These are phyloP conservation scores for Xiphophorus couchianus DNA, from an alignment of 2,113 vertebrate genomes.

Conservation along the genomic window DNA sequence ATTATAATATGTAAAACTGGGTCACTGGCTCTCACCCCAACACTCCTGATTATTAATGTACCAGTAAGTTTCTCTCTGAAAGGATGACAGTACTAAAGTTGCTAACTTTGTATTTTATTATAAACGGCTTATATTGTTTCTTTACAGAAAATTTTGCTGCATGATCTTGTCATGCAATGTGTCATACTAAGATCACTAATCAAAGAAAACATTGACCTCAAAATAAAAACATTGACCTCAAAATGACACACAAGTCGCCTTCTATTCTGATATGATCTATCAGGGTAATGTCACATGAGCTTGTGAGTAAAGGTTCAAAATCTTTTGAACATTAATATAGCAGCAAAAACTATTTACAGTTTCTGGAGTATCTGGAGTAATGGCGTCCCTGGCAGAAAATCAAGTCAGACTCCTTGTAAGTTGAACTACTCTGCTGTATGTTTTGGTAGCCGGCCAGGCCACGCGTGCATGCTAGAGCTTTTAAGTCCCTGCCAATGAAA, in stretches of 20 bases:
- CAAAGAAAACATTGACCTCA: background rate
- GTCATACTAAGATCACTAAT: background rate
- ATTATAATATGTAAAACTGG: constrained; percentile 17
- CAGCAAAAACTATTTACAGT: background rate
- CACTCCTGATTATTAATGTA: background rate
- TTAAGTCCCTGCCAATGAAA: background rate
- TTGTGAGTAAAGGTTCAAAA: background rate
- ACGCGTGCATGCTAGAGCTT: background rate
- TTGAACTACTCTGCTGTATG: background rate
- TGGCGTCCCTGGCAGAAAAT: background rate
- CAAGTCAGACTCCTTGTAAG: background rate
- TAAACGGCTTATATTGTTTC: background rate
- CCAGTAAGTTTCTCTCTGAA: background rate
- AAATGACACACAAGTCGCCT: background rate
- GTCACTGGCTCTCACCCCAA: constrained; percentile 1
- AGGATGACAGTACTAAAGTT: constrained; percentile 1
- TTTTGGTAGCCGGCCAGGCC: background rate
- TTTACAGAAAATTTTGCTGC: background rate
- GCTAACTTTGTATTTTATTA: background rate
- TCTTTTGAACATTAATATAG: background rate
- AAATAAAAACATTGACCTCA: background rate
- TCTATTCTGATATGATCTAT: background rate
- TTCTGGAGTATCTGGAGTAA: background rate
- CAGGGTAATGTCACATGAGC: background rate
- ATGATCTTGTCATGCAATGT: background rate